A percentile compares a stretch with the other conserved stretches of the same genome.
Conservation (phyloP, 2,113 vertebrate species). For the Vireo altiloquus region DNA sequence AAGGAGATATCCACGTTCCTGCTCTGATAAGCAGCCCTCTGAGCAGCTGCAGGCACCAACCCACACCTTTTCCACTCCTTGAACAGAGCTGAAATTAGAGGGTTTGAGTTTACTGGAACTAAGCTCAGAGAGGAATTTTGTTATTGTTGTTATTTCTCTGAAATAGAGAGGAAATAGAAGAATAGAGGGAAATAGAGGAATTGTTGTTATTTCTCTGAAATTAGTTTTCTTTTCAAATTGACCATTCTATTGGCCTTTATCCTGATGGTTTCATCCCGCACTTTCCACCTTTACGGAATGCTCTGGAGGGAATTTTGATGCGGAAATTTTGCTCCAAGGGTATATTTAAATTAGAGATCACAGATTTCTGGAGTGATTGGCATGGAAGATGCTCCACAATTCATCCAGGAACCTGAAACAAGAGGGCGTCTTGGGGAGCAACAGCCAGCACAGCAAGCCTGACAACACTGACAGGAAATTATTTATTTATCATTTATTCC, state of each 20-base stretch:
- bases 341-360: background rate
- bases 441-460: background rate
- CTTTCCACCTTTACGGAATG: background rate
- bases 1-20: background rate
- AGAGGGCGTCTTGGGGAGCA: background rate
- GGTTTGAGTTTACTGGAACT: background rate
- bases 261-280: background rate
- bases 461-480: background rate
- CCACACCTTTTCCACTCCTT: background rate
- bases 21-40: background rate
- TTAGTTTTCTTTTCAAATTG: background rate
- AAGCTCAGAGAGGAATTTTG: background rate
- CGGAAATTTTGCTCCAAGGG: background rate
- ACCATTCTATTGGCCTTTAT: background rate
- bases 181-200: too few relatives aligned
- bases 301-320: background rate
- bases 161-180: too few relatives aligned
- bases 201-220: background rate
- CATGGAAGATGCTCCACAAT: background rate
- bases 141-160: background rate
- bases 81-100: background rate
- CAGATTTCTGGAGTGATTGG: background rate
- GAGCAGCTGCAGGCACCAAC: background rate
- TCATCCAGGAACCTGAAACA: background rate
- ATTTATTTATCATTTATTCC: conserved; percentile 10